Percentiles rank a stretch among this genome's conserved stretches.
These are phyloP conservation scores for Mythimna pallens DNA, from an alignment of 2,888 invertebrate genomes.

Conservation along the genomic window DNA sequence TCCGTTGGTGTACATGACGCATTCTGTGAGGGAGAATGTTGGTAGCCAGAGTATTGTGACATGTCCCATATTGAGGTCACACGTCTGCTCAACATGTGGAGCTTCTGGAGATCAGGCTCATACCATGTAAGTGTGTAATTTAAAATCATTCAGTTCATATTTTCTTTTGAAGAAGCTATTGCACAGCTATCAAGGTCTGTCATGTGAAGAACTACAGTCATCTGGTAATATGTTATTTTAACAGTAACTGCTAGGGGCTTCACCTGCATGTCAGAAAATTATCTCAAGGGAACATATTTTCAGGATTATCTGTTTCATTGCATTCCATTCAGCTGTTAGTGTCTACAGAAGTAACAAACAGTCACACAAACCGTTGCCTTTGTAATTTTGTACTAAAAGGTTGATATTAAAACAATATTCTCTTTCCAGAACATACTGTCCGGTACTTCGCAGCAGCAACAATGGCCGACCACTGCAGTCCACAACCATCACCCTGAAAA, in stretches of 20 bases:
- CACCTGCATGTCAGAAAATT: no score
- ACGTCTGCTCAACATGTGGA: constrained; percentile 81
- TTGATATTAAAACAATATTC: background rate
- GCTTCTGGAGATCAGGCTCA: constrained; percentile 84
- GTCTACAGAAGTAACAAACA: no score
- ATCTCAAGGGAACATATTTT: no score
- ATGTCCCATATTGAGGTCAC: constrained; percentile 83
- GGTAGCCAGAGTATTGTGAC: constrained; percentile 78
- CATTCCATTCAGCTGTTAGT: no score
- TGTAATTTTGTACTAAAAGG: background rate
- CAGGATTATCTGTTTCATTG: no score
- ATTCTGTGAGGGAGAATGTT: constrained; percentile 78
- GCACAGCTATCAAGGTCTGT: no score
- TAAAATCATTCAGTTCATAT: no score
- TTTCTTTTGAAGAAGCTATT: no score
- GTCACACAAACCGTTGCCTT: no score
- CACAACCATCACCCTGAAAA: constrained; percentile 86
- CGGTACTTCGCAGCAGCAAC: constrained; percentile 78
- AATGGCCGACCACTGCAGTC: constrained; percentile 82
- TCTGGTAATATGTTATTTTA: no score
- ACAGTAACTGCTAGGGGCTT: no score
- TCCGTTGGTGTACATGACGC: constrained; percentile 81
- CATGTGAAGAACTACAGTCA: no score
- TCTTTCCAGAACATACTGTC: constrained; percentile 85
- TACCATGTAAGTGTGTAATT: constrained; percentile 82